Evolutionary conservation across 2,113 vertebrate species (phyloP).

Genomic region (Coregonus clupeaformis): DNA sequence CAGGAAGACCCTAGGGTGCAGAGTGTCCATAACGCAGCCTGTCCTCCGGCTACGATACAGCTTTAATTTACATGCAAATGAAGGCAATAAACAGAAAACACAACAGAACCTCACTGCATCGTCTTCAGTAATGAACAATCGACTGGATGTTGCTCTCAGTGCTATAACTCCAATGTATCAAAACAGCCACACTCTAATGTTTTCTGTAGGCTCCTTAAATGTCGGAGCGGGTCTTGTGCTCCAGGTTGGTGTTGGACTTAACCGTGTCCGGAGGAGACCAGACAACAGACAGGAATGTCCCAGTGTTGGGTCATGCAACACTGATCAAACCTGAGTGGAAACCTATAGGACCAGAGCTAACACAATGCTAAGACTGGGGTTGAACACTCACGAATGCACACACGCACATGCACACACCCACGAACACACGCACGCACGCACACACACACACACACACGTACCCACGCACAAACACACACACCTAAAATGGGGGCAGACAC

Average conservation of each 20-base stretch:
- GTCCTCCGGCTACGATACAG: slow-evolving; percentile 83
- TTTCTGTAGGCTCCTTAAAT: not conserved
- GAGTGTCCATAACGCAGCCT: slow-evolving; percentile 65
- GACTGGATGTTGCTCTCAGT: not conserved
- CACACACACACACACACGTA: too few species aligned
- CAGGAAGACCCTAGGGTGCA: slow-evolving; percentile 76
- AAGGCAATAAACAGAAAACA: slow-evolving; percentile 83
- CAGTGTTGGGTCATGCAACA: slow-evolving; percentile 69
- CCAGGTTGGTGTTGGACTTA: slow-evolving; percentile 13
- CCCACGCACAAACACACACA: not conserved
- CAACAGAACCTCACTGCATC: slow-evolving; percentile 78
- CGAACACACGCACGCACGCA: too few species aligned
- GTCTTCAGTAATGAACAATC: slow-evolving; percentile 68
- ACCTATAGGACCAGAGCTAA: not conserved
- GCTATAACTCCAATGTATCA: not conserved
- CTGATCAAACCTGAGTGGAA: slow-evolving; percentile 80
- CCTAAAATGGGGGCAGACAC: slow-evolving; percentile 71
- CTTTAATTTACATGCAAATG: slow-evolving; percentile 95
- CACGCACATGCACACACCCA: too few species aligned
- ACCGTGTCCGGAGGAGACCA: slow-evolving; percentile 43
- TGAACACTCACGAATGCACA: too few species aligned
- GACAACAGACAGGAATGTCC: too few species aligned
- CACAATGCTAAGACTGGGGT: slow-evolving; percentile 77
- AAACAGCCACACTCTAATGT: not conserved
- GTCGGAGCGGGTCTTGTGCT: too few species aligned